A percentile compares a stretch with the other conserved stretches of the same genome.
These are phyloP conservation scores for Falcunculus frontatus DNA, from an alignment of 2,113 vertebrate species.

Conservation along the genomic window DNA sequence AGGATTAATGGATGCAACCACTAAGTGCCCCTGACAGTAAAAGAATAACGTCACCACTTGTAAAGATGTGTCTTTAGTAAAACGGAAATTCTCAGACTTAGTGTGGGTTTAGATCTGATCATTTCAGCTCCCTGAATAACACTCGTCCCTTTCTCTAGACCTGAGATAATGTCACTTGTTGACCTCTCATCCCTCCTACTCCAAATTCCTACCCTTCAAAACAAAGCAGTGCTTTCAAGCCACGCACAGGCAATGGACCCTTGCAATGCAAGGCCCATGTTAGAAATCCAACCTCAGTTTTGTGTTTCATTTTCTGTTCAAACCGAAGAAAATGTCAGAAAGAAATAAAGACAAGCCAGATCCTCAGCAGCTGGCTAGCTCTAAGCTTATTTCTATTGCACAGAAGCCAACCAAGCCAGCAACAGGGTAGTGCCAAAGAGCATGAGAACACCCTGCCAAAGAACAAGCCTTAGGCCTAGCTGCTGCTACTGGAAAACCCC, in stretches of 20 bases:
- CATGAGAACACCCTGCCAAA: constrained; percentile 25
- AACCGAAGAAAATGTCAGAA: constrained; percentile 11
- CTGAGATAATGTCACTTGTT: not conserved
- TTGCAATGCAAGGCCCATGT: not conserved
- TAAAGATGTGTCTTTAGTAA: not conserved
- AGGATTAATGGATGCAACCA: not conserved
- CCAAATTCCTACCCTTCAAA: not conserved
- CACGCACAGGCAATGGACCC: too few species aligned
- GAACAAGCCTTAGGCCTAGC: constrained; percentile 16
- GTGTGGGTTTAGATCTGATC: not conserved
- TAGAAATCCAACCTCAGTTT: not conserved
- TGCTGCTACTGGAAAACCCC: constrained; percentile 56
- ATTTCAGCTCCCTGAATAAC: not conserved
- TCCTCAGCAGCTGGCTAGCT: not conserved
- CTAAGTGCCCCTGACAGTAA: not conserved
- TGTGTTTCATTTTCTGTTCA: not conserved
- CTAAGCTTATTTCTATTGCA: constrained; percentile 17
- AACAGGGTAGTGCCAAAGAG: constrained; percentile 32
- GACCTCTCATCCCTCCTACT: not conserved
- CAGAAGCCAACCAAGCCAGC: constrained; percentile 43
- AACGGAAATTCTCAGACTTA: not conserved
- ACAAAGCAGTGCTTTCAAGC: not conserved
- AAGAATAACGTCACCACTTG: not conserved
- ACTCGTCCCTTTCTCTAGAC: not conserved
- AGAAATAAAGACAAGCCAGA: constrained; percentile 25